phyloP scores from a whole-genome alignment of 2,888 invertebrate genomes.

The Carabus problematicus region DNA sequence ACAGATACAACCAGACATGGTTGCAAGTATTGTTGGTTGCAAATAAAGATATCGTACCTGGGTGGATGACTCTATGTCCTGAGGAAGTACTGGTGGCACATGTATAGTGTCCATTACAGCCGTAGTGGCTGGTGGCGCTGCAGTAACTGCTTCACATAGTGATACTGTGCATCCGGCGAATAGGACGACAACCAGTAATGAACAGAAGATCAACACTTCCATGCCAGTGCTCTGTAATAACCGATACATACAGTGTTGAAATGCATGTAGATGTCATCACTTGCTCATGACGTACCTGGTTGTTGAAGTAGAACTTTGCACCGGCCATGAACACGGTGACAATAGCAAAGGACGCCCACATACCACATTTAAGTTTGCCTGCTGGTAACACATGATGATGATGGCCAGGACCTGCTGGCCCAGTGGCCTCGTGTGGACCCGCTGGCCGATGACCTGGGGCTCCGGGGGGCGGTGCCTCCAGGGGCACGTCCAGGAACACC shows the following conservation, averaged over 20 bases:
- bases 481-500: conserved; percentile 15
- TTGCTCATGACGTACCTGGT: conserved; percentile 61
- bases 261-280: too few relatives aligned
- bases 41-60: conserved; percentile 45
- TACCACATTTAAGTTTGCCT: conserved; percentile 71
- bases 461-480: too few relatives aligned
- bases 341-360: conserved; percentile 75
- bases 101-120: conserved; percentile 55
- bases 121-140: conserved; percentile 46
- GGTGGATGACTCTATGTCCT: conserved; percentile 60
- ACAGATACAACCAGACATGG: conserved; percentile 57
- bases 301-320: conserved; percentile 76
- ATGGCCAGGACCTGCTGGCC: too few relatives aligned
- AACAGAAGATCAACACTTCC: conserved; percentile 59
- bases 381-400: conserved; percentile 56
- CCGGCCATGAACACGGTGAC: conserved; percentile 74
- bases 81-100: conserved; percentile 56
- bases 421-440: conserved; percentile 13
- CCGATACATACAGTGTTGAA: conserved; percentile 58
- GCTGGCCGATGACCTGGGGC: neutral
- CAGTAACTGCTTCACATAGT: conserved; percentile 59
- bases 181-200: conserved; percentile 69
- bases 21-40: conserved; percentile 58
- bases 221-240: conserved; percentile 52
- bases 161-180: conserved; percentile 70